These are phyloP conservation scores for Rapana venosa DNA, from an alignment of 2,888 invertebrate species.

Conservation along the genomic window DNA sequence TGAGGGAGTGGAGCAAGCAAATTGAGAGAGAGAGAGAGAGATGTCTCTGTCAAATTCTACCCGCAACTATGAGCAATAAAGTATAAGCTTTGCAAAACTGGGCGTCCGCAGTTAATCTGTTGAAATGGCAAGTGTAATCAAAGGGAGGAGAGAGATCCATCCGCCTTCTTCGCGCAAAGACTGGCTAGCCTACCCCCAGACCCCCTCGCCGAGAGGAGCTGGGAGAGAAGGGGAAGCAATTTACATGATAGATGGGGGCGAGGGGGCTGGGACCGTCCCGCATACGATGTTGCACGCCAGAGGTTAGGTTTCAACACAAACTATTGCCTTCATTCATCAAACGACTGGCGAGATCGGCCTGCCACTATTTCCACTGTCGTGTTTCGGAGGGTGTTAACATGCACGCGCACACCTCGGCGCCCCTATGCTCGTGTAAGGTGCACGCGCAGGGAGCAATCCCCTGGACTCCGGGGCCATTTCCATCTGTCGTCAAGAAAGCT, in stretches of 20 bases:
- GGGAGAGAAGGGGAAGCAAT: constrained; percentile 5
- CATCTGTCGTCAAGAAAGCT: constrained; percentile 28
- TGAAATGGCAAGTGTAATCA: constrained; percentile 5
- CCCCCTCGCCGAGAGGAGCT: background rate
- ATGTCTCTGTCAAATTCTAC: background rate
- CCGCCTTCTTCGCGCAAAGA: background rate
- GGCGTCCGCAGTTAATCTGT: background rate
- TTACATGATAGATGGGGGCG: constrained; percentile 21
- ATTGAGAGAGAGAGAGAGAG: background rate
- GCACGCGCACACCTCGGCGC: constrained; percentile 35
- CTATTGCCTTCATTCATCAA: constrained; percentile 27
- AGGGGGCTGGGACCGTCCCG: constrained; percentile 24
- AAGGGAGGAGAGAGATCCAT: background rate
- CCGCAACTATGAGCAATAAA: background rate
- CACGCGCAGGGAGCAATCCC: background rate
- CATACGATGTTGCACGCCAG: background rate
- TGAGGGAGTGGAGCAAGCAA: background rate
- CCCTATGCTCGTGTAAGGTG: constrained; percentile 36
- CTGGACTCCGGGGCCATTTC: background rate
- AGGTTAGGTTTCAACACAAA: constrained; percentile 33
- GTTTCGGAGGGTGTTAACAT: background rate
- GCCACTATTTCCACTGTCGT: constrained; percentile 17
- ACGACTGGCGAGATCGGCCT: background rate
- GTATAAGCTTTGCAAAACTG: background rate
- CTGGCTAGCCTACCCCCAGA: background rate